Percentiles rank a stretch among this genome's conserved stretches.
phyloP scores from a whole-genome alignment of 2,797 vertebrate species.

The Threskiornis aethiopicus region DNA sequence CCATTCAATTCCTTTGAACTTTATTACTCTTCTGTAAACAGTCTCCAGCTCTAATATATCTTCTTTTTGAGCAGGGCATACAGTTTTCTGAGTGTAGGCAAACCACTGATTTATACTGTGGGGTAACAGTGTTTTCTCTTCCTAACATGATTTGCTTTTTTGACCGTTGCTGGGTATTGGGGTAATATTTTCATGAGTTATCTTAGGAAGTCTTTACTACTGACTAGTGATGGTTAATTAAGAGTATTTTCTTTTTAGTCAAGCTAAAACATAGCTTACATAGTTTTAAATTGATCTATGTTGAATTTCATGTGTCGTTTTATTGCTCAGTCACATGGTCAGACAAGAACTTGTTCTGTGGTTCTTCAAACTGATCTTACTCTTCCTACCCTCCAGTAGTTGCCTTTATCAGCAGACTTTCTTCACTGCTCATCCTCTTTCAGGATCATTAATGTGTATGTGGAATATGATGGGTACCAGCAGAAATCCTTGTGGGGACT shows the following conservation, averaged over 20 bases:
- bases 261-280: background rate
- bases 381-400: background rate
- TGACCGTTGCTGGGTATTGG: background rate
- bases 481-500: background rate
- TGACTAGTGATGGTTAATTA: background rate
- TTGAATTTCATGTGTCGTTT: background rate
- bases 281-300: background rate
- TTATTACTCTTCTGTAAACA: background rate
- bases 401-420: background rate
- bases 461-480: background rate
- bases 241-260: background rate
- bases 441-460: background rate
- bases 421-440: background rate
- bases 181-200: background rate
- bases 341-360: background rate
- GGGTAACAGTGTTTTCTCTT: background rate
- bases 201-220: background rate
- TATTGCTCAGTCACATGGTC: background rate
- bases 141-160: background rate
- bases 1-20: background rate
- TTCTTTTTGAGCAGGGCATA: background rate
- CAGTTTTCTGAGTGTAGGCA: background rate
- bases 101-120: background rate
- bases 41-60: background rate
- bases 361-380: background rate